phyloP scores from a whole-genome alignment of 2,797 vertebrate species.

The Danio aesculapii region DNA sequence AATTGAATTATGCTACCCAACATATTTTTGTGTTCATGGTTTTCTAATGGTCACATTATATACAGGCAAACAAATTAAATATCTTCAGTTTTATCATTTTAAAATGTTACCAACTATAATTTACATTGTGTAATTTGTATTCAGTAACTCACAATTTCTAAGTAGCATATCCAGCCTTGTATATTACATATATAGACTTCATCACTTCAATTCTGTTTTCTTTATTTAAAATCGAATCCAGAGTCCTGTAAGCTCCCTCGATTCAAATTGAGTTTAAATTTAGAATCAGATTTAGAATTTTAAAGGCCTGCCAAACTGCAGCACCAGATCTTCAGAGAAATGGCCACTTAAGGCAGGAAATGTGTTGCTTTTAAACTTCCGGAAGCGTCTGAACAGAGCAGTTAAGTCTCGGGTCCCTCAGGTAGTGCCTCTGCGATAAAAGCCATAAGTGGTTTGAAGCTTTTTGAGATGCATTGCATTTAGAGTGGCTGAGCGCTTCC shows the following conservation, averaged over 20 bases:
- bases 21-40: too few relatives aligned
- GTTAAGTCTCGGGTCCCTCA: conserved; percentile 43
- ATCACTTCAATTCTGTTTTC: neutral
- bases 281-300: neutral
- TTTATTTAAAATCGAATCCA: neutral
- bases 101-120: too few relatives aligned
- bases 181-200: too few relatives aligned
- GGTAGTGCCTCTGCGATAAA: conserved; percentile 42
- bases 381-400: conserved; percentile 51
- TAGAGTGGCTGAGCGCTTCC: conserved; percentile 40
- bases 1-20: too few relatives aligned
- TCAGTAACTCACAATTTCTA: too few relatives aligned
- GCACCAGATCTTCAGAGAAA: conserved; percentile 35
- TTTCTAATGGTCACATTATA: too few relatives aligned
- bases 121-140: too few relatives aligned
- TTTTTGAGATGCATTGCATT: conserved; percentile 45
- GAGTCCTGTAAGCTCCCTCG: neutral
- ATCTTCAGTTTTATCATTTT: too few relatives aligned
- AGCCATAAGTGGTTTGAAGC: conserved; percentile 56
- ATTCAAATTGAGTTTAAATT: conserved; percentile 12
- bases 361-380: conserved; percentile 53
- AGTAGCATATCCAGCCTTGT: too few relatives aligned
- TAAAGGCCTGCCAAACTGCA: conserved; percentile 1
- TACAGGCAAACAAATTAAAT: too few relatives aligned
- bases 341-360: conserved; percentile 44